Conservation (phyloP, 2,888 invertebrate genomes). For the Zootermopsis nevadensis region DNA sequence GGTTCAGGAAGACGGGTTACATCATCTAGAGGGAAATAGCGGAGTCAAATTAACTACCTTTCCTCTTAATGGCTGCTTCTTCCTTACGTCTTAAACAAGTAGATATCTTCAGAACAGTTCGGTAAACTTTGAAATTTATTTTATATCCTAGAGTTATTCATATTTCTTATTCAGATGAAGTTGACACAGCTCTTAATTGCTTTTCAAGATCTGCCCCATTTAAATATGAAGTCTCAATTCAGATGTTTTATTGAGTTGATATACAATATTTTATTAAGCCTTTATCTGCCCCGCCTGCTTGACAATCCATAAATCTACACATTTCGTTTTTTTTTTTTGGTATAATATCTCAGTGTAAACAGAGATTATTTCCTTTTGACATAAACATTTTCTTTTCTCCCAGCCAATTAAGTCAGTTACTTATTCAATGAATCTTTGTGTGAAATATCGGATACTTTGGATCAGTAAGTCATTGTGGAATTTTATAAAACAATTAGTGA, state of each 20-base stretch:
- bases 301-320: no score
- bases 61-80: neutral
- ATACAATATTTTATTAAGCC: neutral
- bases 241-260: neutral
- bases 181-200: neutral
- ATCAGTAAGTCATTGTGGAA: no score
- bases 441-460: no score
- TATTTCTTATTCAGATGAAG: neutral
- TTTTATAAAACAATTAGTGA: no score
- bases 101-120: neutral
- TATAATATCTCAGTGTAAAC: no score
- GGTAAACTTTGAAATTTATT: neutral
- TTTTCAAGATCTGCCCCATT: neutral
- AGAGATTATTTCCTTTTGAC: no score
- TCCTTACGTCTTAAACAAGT: neutral
- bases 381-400: no score
- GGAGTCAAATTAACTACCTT: neutral
- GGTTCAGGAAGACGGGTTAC: neutral
- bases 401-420: no score
- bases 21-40: neutral
- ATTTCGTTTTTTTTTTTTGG: no score
- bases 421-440: no score
- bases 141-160: neutral
- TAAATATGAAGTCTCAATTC: neutral
- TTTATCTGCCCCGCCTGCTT: no score